These are phyloP conservation scores for Habroteleia sp. DNA, from an alignment of 2,888 invertebrate genomes.

Conservation along the genomic window DNA sequence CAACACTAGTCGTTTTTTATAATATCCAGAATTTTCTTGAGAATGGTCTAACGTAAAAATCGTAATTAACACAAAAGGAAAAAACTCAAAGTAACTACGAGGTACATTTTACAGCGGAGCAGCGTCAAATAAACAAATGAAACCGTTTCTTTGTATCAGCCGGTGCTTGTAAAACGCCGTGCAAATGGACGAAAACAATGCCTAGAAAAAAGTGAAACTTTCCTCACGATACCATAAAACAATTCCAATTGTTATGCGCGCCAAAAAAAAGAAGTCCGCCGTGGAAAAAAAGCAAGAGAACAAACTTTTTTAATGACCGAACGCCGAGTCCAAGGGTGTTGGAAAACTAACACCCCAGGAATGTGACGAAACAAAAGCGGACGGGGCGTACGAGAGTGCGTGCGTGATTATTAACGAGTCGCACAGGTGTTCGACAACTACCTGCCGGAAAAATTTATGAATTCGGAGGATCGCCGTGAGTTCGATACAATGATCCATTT, in stretches of 20 bases:
- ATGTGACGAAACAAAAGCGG: conserved; percentile 22
- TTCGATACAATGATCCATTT: conserved; percentile 43
- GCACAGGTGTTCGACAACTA: conserved; percentile 60
- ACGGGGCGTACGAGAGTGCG: too few species aligned
- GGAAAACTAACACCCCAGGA: too few species aligned
- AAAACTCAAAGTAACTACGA: too few species aligned
- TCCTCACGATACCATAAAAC: conserved; percentile 32
- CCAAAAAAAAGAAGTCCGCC: too few species aligned
- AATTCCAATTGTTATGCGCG: conserved; percentile 42
- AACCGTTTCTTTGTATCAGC: conserved; percentile 33
- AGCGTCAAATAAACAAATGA: conserved; percentile 26
- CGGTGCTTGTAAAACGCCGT: conserved; percentile 27
- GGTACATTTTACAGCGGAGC: too few species aligned
- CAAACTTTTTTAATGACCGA: too few species aligned
- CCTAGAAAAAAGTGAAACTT: conserved; percentile 22
- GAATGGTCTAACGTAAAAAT: too few species aligned
- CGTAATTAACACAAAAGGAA: too few species aligned
- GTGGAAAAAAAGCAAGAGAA: not conserved
- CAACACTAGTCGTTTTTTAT: too few species aligned
- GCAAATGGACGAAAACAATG: conserved; percentile 16
- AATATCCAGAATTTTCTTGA: too few species aligned
- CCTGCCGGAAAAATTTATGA: conserved; percentile 56
- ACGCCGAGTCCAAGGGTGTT: too few species aligned
- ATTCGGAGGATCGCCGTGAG: conserved; percentile 29
- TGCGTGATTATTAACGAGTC: conserved; percentile 40